Conservation (phyloP, 2,797 vertebrate species). For the Poeciliopsis presidionis region DNA sequence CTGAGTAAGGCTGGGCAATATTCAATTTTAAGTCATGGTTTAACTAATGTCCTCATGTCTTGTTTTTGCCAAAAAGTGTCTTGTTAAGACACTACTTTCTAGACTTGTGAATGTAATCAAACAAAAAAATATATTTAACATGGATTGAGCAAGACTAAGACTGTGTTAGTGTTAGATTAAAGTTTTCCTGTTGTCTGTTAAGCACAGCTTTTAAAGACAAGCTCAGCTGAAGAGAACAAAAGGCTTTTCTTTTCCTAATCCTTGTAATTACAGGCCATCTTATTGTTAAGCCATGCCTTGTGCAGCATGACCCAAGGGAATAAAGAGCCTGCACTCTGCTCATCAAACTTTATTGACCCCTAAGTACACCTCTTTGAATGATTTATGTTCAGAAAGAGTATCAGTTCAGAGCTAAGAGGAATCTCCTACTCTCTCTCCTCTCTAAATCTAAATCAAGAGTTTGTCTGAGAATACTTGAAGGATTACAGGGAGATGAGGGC, state of each 20-base stretch:
- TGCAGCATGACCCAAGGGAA: slow-evolving; percentile 38
- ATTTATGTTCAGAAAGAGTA: slow-evolving; percentile 5
- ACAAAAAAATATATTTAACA: slow-evolving; percentile 11
- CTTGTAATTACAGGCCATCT: slow-evolving; percentile 47
- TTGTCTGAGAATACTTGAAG: slow-evolving; percentile 33
- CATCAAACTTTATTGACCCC: slow-evolving; percentile 36
- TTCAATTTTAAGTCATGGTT: not conserved
- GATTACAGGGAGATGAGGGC: slow-evolving; percentile 17
- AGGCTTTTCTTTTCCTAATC: slow-evolving; percentile 63
- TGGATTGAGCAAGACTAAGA: slow-evolving; percentile 46
- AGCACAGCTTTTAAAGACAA: slow-evolving; percentile 45
- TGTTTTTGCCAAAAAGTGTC: too few relatives aligned
- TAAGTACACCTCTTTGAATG: slow-evolving; percentile 26
- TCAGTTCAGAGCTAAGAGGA: slow-evolving; percentile 9
- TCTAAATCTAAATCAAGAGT: slow-evolving; percentile 32
- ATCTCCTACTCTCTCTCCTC: not conserved
- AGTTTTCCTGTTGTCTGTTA: slow-evolving; percentile 32
- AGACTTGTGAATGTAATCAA: slow-evolving; percentile 11
- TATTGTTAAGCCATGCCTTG: slow-evolving; percentile 22
- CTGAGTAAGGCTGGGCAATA: too few relatives aligned
- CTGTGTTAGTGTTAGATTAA: slow-evolving; percentile 23
- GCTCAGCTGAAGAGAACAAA: slow-evolving; percentile 44
- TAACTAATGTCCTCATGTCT: slow-evolving; percentile 22
- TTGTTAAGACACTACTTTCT: not conserved
- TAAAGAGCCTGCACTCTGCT: slow-evolving; percentile 31